Evolutionary conservation across 1,140 invertebrate genomes (phyloP).

Genomic region (Paralvinella palmiformis): DNA sequence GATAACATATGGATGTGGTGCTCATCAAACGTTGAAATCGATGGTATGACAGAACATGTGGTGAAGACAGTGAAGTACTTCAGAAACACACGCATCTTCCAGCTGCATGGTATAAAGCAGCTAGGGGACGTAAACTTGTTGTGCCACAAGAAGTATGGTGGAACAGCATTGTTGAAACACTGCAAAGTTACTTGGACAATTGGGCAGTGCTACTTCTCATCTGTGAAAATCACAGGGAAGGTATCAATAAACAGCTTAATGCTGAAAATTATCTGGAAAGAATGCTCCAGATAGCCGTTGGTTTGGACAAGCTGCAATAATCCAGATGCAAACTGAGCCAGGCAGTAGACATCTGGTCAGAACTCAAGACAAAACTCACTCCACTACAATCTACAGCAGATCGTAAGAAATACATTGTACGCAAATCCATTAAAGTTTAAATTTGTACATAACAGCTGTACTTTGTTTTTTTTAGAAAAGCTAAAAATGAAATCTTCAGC

Average conservation of each 20-base stretch:
- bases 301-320: slow-evolving; percentile 7
- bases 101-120: slow-evolving; percentile 3
- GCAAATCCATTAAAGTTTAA: no score
- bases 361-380: slow-evolving; percentile 9
- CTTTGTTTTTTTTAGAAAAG: no score
- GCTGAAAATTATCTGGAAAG: slow-evolving; percentile 9
- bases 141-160: slow-evolving; percentile 8
- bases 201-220: background rate
- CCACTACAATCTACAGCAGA: no score
- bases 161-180: slow-evolving; percentile 7
- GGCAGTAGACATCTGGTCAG: slow-evolving; percentile 9
- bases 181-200: slow-evolving; percentile 5
- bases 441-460: no score
- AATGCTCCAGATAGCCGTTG: slow-evolving; percentile 6
- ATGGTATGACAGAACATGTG: slow-evolving; percentile 6
- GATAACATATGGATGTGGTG: slow-evolving; percentile 5
- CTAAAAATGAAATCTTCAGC: no score
- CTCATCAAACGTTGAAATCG: slow-evolving; percentile 6
- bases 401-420: no score
- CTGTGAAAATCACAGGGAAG: background rate
- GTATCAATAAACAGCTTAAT: slow-evolving; percentile 5
- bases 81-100: slow-evolving; percentile 8
- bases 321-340: slow-evolving; percentile 7
- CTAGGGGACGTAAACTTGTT: slow-evolving; percentile 2
- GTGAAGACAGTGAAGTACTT: slow-evolving; percentile 9